phyloP scores from a whole-genome alignment of 2,797 vertebrate genomes.

The Protosalanx chinensis region DNA sequence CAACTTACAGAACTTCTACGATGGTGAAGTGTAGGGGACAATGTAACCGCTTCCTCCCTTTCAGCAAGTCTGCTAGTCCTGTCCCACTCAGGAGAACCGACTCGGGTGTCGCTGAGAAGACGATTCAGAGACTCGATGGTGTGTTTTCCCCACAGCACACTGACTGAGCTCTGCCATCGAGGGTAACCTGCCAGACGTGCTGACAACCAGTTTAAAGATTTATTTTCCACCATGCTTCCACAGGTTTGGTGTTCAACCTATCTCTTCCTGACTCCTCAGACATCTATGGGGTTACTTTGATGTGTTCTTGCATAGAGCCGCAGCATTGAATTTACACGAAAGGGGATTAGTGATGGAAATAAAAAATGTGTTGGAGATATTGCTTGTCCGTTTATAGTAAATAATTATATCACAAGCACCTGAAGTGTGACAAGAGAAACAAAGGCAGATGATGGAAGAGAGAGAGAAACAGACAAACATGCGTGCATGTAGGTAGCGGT shows the following conservation, averaged over 20 bases:
- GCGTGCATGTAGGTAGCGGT: conserved; percentile 54
- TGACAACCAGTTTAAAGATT: conserved; percentile 57
- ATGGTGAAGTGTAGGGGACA: conserved; percentile 12
- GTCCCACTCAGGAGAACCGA: conserved; percentile 26
- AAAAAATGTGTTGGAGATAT: conserved; percentile 45
- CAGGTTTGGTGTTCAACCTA: conserved; percentile 44
- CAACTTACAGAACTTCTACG: conserved; percentile 6
- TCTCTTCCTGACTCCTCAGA: conserved; percentile 41
- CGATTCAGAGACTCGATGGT: conserved; percentile 50
- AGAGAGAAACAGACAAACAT: conserved; percentile 26
- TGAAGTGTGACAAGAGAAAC: background rate
- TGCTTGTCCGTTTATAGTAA: conserved; percentile 51
- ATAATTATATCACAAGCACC: conserved; percentile 41
- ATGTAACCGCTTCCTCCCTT: conserved; percentile 1
- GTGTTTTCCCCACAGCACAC: conserved; percentile 38
- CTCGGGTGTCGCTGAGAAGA: conserved; percentile 31
- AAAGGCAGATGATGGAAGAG: background rate
- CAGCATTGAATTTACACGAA: conserved; percentile 52
- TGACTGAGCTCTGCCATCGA: conserved; percentile 48
- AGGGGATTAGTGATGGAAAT: conserved; percentile 28
- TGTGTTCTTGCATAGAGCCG: conserved; percentile 50
- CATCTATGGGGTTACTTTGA: conserved; percentile 43
- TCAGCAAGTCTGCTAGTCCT: conserved; percentile 13
- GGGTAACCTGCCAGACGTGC: conserved; percentile 32
- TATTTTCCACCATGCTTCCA: conserved; percentile 44